These are phyloP conservation scores for Beaufortia kweichowensis DNA, from an alignment of 2,113 vertebrate genomes.

Conservation along the genomic window DNA sequence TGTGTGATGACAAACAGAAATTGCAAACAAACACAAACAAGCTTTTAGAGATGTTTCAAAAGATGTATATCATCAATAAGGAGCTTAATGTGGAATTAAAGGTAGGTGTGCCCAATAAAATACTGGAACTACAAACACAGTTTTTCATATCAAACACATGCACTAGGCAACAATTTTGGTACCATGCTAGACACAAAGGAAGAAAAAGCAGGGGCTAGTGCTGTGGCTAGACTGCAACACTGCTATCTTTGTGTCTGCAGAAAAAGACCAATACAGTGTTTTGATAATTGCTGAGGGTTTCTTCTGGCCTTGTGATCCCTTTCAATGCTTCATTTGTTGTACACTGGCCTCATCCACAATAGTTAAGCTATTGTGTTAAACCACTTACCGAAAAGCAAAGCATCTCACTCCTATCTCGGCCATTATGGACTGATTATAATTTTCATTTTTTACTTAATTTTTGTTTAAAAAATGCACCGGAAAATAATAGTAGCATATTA, in stretches of 20 bases:
- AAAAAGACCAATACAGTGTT: slow-evolving; percentile 54
- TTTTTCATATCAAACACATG: slow-evolving; percentile 34
- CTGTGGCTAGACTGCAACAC: slow-evolving; percentile 57
- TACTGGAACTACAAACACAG: neutral
- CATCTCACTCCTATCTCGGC: neutral
- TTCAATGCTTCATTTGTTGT: slow-evolving; percentile 13
- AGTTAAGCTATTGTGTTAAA: neutral
- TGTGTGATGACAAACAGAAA: too few relatives aligned
- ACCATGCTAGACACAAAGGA: slow-evolving; percentile 52
- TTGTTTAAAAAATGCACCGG: neutral
- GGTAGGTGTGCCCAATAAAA: neutral
- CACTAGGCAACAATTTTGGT: slow-evolving; percentile 58
- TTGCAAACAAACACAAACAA: neutral
- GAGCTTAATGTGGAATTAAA: too few relatives aligned
- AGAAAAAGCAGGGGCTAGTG: slow-evolving; percentile 26
- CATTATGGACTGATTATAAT: too few relatives aligned
- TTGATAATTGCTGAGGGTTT: neutral
- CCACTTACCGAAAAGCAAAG: neutral
- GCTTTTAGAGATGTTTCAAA: neutral
- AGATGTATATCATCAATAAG: too few relatives aligned
- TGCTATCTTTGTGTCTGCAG: slow-evolving; percentile 63
- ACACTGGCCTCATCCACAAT: neutral
- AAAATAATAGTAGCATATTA: neutral
- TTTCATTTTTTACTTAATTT: neutral
- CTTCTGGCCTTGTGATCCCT: slow-evolving; percentile 3